Base-by-base conservation (phyloP, 2,113 vertebrate species). In the Plecturocebus donacophilus region DNA sequence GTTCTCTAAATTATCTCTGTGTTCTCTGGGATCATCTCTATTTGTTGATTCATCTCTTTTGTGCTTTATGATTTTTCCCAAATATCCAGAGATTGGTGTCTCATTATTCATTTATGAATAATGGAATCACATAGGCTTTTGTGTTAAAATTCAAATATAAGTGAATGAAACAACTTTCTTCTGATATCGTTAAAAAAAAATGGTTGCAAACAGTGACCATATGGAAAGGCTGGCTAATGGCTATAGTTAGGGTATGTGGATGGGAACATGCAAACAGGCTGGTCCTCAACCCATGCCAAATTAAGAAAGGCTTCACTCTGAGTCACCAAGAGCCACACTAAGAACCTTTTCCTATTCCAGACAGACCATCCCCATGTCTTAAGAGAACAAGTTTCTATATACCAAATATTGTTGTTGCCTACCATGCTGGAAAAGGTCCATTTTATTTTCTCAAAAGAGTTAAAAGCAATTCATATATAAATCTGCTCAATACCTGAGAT, bases 11-110 rank as follows among this genome's bases (percentile, higher is more conserved):
- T 35, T 76, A 42, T 32, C 20, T 83, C 73, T 86, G 17, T 93
- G 90, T 94, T 52, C 95, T 90, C 64, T 86, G 17, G n/a, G 30
- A 58, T 80, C 66, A 61, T n/a, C 20, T 91, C 89, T 86, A 27
- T 80, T 38, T 84, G 49, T 52, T 64, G 13, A 10, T 61, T 85
- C 45, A 86, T 73, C 52, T 32, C n/a, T 80, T 86, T 54, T 73
- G 21, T 54, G 21, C n/a, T 54, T 86, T 86, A 64, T 10, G 66
- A n/a, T 64, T 94, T 66, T 30, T 7, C 64, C 42, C 58, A 52
- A 73, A 56, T 80, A 58, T 73, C 54, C 32, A 85, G 52, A 90
- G 20, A 42, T 90, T 35, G 6, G 6, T 45, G 8, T 79, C 61
- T 64, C 84, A 47, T 84, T 45, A 52, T n/a, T 64, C 61, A 21